phyloP scores from a whole-genome alignment of 2,113 vertebrate species.

The Tupaia chinensis region DNA sequence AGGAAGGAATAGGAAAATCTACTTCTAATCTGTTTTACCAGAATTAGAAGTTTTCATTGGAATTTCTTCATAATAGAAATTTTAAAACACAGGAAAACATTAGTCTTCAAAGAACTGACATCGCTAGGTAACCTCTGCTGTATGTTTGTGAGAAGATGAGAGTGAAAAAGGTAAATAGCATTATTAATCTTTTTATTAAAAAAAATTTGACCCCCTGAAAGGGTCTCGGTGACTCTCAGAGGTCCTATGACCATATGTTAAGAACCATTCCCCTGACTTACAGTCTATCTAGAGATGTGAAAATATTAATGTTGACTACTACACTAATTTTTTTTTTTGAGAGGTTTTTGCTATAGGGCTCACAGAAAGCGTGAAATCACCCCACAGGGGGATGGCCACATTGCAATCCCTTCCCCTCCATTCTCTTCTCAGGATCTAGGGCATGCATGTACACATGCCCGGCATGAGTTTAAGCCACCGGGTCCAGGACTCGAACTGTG shows the following conservation, averaged over 20 bases:
- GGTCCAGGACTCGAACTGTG: too few relatives aligned
- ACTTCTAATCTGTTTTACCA: neutral
- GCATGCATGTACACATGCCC: too few relatives aligned
- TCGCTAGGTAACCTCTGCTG: neutral
- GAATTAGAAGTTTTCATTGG: neutral
- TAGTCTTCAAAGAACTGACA: neutral
- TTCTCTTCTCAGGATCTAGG: too few relatives aligned
- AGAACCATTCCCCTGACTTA: neutral
- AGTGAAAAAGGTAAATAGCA: constrained; percentile 23
- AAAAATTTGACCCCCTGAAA: constrained; percentile 12
- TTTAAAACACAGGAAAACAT: neutral
- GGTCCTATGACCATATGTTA: neutral
- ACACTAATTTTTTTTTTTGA: too few relatives aligned
- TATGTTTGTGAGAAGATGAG: neutral
- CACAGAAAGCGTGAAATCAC: too few relatives aligned
- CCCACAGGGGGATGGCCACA: too few relatives aligned
- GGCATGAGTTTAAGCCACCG: too few relatives aligned
- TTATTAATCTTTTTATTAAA: constrained; percentile 17
- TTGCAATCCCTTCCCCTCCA: too few relatives aligned
- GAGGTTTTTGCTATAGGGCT: too few relatives aligned
- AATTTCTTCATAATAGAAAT: constrained; percentile 13
- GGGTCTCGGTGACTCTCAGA: neutral
- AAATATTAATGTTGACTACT: constrained; percentile 13
- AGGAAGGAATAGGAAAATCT: neutral
- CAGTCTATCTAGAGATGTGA: neutral